A percentile compares a stretch with the other conserved stretches of the same genome.
Evolutionary conservation across 2,888 invertebrate species (phyloP).

Genomic region (Colletes collaris): DNA sequence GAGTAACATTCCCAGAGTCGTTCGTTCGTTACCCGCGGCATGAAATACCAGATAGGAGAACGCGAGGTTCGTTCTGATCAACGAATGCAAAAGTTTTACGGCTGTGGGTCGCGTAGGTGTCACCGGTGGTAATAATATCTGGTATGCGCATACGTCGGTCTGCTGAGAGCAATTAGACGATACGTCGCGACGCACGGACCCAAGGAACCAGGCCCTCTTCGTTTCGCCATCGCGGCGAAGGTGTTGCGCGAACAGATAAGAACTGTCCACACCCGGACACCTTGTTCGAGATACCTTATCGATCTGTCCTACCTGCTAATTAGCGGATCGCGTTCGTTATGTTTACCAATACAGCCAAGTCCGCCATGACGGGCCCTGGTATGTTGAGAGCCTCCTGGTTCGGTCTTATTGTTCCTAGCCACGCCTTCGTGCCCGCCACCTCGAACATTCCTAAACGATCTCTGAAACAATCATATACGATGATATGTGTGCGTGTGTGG

Average conservation of each 20-base stretch:
- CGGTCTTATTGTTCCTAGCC: slow-evolving; percentile 80
- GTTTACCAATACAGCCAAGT: slow-evolving; percentile 83
- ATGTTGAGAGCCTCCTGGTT: slow-evolving; percentile 81
- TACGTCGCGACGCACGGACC: not conserved
- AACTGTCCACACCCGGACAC: slow-evolving; percentile 45
- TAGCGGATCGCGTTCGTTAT: slow-evolving; percentile 57
- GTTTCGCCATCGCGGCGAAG: not conserved
- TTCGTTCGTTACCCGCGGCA: too few relatives aligned
- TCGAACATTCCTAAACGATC: slow-evolving; percentile 79
- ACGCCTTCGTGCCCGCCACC: slow-evolving; percentile 78
- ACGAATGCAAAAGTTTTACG: not conserved
- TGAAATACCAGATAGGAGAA: not conserved
- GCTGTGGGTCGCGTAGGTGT: slow-evolving; percentile 22
- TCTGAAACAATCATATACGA: slow-evolving; percentile 69
- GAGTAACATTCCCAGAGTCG: slow-evolving; percentile 10
- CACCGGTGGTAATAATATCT: not conserved
- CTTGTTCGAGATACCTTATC: slow-evolving; percentile 62
- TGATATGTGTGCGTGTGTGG: not conserved
- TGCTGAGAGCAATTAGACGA: slow-evolving; percentile 28
- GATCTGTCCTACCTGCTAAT: slow-evolving; percentile 54
- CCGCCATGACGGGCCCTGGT: slow-evolving; percentile 84
- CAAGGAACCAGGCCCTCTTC: not conserved
- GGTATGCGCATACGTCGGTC: slow-evolving; percentile 5
- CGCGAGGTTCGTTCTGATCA: slow-evolving; percentile 5
- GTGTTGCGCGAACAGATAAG: slow-evolving; percentile 46